Percentiles rank a stretch among this genome's conserved stretches.
Conservation (phyloP, 2,113 vertebrate genomes). For the Albula goreensis region DNA sequence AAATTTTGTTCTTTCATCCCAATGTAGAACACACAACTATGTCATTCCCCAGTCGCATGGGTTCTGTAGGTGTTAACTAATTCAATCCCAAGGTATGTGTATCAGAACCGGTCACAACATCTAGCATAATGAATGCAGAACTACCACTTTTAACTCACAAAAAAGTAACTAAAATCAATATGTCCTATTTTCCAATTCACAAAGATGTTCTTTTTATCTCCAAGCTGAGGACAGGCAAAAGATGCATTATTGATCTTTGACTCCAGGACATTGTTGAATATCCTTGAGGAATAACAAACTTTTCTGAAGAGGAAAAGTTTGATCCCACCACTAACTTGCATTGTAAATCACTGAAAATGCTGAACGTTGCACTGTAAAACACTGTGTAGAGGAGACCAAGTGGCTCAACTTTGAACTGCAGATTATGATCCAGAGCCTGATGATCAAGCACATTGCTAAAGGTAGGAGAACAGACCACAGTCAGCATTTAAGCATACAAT, state of each 20-base stretch:
- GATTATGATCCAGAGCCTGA: not conserved
- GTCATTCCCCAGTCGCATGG: not conserved
- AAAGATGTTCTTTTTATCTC: slow-evolving; percentile 44
- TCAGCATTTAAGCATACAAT: not conserved
- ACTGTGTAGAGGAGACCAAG: slow-evolving; percentile 2
- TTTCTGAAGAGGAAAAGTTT: slow-evolving; percentile 22
- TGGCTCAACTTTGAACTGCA: slow-evolving; percentile 8
- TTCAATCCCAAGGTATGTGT: not conserved
- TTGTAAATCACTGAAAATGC: not conserved
- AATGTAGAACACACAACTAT: not conserved
- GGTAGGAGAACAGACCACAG: not conserved
- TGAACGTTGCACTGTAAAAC: not conserved
- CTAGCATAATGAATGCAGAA: slow-evolving; percentile 27
- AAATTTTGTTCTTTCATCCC: not conserved
- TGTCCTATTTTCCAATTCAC: slow-evolving; percentile 46
- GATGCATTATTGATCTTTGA: slow-evolving; percentile 56
- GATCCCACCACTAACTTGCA: slow-evolving; percentile 6
- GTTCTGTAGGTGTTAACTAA: not conserved
- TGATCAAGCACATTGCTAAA: not conserved
- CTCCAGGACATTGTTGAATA: slow-evolving; percentile 43
- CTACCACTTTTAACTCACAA: slow-evolving; percentile 31
- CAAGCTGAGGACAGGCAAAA: slow-evolving; percentile 37
- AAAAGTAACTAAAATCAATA: slow-evolving; percentile 46
- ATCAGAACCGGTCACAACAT: not conserved
- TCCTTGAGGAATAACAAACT: slow-evolving; percentile 50